A percentile compares a stretch with the other conserved stretches of the same genome.
Conservation (phyloP, 2,888 invertebrate species). For the Fragum sueziense region DNA sequence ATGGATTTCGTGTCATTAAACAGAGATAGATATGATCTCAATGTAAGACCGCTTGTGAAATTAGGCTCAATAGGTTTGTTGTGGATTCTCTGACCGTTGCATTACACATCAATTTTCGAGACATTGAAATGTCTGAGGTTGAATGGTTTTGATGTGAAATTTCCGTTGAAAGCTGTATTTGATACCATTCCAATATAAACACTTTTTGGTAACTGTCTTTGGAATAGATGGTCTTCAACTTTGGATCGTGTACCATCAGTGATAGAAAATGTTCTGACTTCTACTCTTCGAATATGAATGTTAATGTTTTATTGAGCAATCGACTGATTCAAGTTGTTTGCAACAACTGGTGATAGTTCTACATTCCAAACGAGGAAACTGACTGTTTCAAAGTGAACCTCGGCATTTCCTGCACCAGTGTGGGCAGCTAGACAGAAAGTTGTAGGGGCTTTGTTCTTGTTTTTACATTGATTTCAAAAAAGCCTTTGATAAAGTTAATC, state of each 20-base stretch:
- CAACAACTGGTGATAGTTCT: constrained; percentile 3
- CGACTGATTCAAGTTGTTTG: constrained; percentile 5
- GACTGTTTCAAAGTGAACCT: background rate
- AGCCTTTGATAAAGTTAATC: no score
- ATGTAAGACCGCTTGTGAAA: background rate
- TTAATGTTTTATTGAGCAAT: constrained; percentile 13
- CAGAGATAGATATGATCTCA: constrained; percentile 11
- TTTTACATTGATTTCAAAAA: no score
- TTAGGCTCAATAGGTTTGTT: background rate
- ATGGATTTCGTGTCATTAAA: background rate
- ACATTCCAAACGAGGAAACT: constrained; percentile 8
- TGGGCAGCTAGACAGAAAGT: no score
- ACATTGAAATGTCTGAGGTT: background rate
- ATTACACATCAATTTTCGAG: background rate
- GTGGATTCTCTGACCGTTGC: constrained; percentile 1
- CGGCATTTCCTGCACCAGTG: background rate
- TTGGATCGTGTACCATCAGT: background rate
- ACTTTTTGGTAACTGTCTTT: constrained; percentile 24
- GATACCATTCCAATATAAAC: constrained; percentile 14
- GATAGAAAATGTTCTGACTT: constrained; percentile 16
- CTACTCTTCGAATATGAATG: constrained; percentile 9
- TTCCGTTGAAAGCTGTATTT: background rate
- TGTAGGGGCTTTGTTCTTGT: no score
- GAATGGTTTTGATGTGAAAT: constrained; percentile 2
- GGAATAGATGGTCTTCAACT: constrained; percentile 23